A percentile compares a stretch with the other conserved stretches of the same genome.
Conservation (phyloP, 2,797 vertebrate species). For the Antrozous pallidus region DNA sequence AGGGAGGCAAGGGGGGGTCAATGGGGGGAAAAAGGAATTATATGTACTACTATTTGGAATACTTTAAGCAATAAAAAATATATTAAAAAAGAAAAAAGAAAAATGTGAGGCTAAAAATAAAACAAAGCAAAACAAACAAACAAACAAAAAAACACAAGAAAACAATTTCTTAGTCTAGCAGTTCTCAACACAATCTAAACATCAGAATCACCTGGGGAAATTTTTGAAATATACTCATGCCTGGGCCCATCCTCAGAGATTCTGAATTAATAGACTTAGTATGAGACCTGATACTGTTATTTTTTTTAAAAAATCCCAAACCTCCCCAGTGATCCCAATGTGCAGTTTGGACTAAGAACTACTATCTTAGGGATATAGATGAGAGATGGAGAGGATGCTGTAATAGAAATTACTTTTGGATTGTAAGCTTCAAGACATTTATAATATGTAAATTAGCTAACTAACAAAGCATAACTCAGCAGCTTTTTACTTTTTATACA, state of each 20-base stretch:
- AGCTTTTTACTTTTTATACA: conserved; percentile 7
- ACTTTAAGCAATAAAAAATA: no score
- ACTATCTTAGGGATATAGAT: background rate
- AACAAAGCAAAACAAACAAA: no score
- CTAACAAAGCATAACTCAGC: background rate
- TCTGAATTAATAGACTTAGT: background rate
- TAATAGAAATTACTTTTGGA: background rate
- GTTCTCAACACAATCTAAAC: background rate
- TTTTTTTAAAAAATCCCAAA: no score
- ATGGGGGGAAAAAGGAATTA: no score
- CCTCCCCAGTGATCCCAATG: background rate
- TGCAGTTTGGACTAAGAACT: background rate
- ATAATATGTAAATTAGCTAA: conserved; percentile 11
- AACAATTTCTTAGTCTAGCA: no score
- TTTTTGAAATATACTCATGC: background rate
- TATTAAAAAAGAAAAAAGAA: background rate
- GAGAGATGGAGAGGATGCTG: background rate
- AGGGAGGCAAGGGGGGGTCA: no score
- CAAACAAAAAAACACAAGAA: no score
- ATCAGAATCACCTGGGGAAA: background rate
- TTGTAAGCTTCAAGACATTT: background rate
- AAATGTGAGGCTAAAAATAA: background rate
- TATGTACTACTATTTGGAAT: no score
- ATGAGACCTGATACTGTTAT: background rate
- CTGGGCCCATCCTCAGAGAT: background rate